Evolutionary conservation across 2,888 invertebrate genomes (phyloP), one percentile per base, ranked within the genome.

Genomic region (Lochmaea crataegi): DNA sequence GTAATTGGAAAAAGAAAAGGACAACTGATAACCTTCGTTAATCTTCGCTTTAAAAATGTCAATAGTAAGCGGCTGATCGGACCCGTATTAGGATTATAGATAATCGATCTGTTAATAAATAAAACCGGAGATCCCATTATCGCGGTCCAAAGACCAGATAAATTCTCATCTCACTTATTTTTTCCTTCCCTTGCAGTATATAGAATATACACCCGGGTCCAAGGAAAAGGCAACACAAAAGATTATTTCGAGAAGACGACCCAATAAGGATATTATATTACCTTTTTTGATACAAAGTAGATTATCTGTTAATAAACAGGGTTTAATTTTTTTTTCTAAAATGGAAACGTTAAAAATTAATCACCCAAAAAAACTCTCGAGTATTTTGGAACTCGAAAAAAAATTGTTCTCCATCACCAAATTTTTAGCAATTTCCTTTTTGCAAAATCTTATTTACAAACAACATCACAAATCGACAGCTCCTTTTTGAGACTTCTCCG

Each of bases 101-200:
- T 82, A 83, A 84, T 84, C 83, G 81, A 83, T 84, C 80, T 80
- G 80, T 83, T 83, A 85, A 84, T 84, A 84, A 85, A 85, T 84
- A 83, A 84, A 85, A 84, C 82, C 82, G 82, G 80, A 83, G 82
- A 85, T 84, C 83, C 83, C 82, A 85, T 85, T 85, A 85, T 81
- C 81, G 76, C 78, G 81, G 82, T 83, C 80, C 83, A 82, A 82
- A 82, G 82, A 81, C 81, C 83, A 83, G 83, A 84, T 83, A 84
- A 84, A 84, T 83, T 83, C 80, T 77, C 79, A 80, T 76, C 71
- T 68, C 80, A 78, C 80, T 83, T 83, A 83, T 82, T 69, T 70
- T 64, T 56, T 82, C 64, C 61, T 64, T 41, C 42, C 41, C 57
- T 82, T 82, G 77, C 77, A 75, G 76, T 41, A 61, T 45, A 45